phyloP scores from a whole-genome alignment of 2,113 vertebrate genomes.

The Plestiodon gilberti region DNA sequence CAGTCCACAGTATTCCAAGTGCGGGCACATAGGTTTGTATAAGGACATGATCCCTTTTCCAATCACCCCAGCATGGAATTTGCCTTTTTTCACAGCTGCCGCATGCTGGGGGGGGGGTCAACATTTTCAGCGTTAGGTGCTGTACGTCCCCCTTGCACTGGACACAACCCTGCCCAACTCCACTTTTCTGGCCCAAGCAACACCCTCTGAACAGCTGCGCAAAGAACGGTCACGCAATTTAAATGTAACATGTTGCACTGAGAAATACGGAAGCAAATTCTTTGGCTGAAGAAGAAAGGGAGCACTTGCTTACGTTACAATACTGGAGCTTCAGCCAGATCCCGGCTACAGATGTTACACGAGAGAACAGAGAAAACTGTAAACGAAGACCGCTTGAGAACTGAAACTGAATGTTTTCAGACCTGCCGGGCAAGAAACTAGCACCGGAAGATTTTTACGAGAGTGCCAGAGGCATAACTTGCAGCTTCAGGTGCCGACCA shows the following conservation, averaged over 20 bases:
- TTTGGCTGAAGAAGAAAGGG: background rate
- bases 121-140: too few species aligned
- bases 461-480: background rate
- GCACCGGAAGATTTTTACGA: background rate
- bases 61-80: background rate
- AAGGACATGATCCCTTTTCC: too few species aligned
- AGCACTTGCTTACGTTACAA: fast-evolving
- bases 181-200: background rate
- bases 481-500: background rate
- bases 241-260: background rate
- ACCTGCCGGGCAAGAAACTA: background rate
- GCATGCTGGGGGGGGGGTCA: too few species aligned
- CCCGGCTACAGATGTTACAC: background rate
- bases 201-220: too few species aligned
- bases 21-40: too few species aligned
- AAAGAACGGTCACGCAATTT: background rate
- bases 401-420: fast-evolving
- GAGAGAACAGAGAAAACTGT: fast-evolving
- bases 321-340: fast-evolving
- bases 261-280: background rate
- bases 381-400: background rate
- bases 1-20: too few species aligned
- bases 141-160: too few species aligned
- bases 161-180: too few species aligned
- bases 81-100: too few species aligned